A percentile compares a stretch with the other conserved stretches of the same genome.
Evolutionary conservation across 2,113 vertebrate genomes (phyloP).

Genomic region (Xenopus laevis): DNA sequence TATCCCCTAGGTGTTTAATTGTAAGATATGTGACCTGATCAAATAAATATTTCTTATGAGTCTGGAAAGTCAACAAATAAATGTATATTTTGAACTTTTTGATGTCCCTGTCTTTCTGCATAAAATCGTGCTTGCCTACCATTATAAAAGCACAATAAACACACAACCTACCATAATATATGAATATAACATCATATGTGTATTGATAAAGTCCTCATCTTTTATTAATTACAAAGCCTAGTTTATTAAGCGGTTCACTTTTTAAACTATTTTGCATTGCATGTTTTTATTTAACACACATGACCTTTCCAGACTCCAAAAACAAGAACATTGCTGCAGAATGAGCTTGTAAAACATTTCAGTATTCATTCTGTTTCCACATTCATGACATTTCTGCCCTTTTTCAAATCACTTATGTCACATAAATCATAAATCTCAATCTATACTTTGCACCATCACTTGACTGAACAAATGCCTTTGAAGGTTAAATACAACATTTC

Average conservation of each 20-base stretch:
- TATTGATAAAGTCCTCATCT: background rate
- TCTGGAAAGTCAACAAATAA: too few relatives aligned
- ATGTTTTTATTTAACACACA: constrained; percentile 21
- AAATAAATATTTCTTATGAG: too few relatives aligned
- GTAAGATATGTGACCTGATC: too few relatives aligned
- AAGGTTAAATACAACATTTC: constrained; percentile 30
- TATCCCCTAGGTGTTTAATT: too few relatives aligned
- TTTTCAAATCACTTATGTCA: constrained; percentile 37
- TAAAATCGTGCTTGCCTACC: too few relatives aligned
- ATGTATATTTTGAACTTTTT: too few relatives aligned
- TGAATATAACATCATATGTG: background rate
- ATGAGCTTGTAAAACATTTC: constrained; percentile 37
- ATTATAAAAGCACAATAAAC: too few relatives aligned
- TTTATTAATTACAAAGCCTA: background rate
- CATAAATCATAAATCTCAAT: constrained; percentile 38
- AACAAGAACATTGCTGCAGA: constrained; percentile 31
- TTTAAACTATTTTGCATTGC: background rate
- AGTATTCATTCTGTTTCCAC: constrained; percentile 13
- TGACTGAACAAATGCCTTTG: constrained; percentile 35
- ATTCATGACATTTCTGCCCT: constrained; percentile 34
- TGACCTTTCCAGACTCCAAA: constrained; percentile 31
- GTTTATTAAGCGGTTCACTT: constrained; percentile 16
- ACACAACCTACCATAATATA: too few relatives aligned
- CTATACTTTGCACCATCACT: constrained; percentile 37
- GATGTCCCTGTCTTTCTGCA: too few relatives aligned